Conservation (phyloP, 1,140 invertebrate species). For the Geopemphigus sp. region DNA sequence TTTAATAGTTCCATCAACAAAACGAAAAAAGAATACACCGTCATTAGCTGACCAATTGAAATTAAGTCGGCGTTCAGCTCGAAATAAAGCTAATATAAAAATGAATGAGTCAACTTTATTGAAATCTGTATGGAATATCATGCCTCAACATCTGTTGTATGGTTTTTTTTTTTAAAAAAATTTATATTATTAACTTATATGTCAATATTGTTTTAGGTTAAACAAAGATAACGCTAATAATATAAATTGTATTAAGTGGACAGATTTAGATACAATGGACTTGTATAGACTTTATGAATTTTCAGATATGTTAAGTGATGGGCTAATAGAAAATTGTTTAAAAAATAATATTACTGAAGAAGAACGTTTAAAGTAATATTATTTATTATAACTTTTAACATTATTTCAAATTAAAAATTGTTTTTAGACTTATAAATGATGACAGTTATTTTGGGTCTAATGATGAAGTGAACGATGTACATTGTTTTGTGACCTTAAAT, state of each 20-base stretch:
- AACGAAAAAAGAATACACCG: constrained; percentile 66
- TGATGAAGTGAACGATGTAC: constrained; percentile 64
- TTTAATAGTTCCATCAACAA: constrained; percentile 55
- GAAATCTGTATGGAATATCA: constrained; percentile 63
- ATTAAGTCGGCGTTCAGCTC: constrained; percentile 68
- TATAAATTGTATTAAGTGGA: constrained; percentile 49
- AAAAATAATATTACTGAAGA: constrained; percentile 26
- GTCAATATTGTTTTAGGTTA: not conserved
- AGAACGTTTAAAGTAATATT: constrained; percentile 22
- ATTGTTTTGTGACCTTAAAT: constrained; percentile 63
- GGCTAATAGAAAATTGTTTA: constrained; percentile 21
- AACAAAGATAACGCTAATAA: constrained; percentile 50
- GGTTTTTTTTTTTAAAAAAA: constrained; percentile 46
- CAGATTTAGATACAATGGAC: constrained; percentile 65
- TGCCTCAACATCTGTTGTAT: constrained; percentile 62
- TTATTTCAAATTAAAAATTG: not conserved
- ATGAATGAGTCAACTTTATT: constrained; percentile 66
- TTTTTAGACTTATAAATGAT: constrained; percentile 51
- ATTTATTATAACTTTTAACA: not conserved
- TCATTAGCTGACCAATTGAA: constrained; percentile 70
- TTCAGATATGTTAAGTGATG: constrained; percentile 39
- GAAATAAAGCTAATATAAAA: constrained; percentile 61
- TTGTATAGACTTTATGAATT: constrained; percentile 59
- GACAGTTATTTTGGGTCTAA: constrained; percentile 66
- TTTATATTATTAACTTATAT: not conserved